Evolutionary conservation across 1,140 invertebrate species (phyloP), one percentile per base, ranked within the genome.

Genomic region (Eupristina koningsbergeri): DNA sequence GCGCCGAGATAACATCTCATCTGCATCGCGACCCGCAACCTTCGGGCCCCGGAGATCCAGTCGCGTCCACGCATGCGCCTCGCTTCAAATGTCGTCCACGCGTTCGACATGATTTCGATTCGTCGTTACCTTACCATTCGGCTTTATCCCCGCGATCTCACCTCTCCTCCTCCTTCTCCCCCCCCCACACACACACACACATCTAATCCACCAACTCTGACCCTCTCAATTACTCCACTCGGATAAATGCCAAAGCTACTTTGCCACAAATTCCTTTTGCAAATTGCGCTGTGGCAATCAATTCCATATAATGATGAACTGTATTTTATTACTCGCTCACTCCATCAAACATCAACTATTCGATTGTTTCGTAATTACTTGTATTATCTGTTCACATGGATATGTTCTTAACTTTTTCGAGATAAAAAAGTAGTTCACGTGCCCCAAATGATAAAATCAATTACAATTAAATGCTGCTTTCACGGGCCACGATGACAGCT

Each of bases 1-100:
- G 80, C 81, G 45, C 71, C n/a, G 19, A 71, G 91, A 92, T 92
- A 92, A 85, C 71, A 92, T 92, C 91, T 91, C 91, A 92, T 92
- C 91, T 92, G 89, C 91, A 92, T 92, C 79, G n/a, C n/a, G n/a
- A n/a, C 79, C 77, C 41, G 63, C 61, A 22, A 26, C 45, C 47
- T 17, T 36, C 63, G 29, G 19, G 29, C 29, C 29, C 63, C 11
- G 26, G 71, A n/a, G 26, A 9, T 9, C 71, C 47, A 1, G 22
- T 0, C 39, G 36, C 19, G 36, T 15, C 0, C 11, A 41, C n/a
- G 73, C 73, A 47, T 47, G 58, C 63, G 34, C 39, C 13, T 41
- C 13, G 13, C 39, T 29, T 61, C n/a, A 34, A 5, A 31, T 50
- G 50, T 34, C 13, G 17, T n/a, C 0, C 45, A n/a, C 45, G 73